Base-by-base conservation (phyloP, 2,888 invertebrate genomes). In the Marronus borbonicus region DNA sequence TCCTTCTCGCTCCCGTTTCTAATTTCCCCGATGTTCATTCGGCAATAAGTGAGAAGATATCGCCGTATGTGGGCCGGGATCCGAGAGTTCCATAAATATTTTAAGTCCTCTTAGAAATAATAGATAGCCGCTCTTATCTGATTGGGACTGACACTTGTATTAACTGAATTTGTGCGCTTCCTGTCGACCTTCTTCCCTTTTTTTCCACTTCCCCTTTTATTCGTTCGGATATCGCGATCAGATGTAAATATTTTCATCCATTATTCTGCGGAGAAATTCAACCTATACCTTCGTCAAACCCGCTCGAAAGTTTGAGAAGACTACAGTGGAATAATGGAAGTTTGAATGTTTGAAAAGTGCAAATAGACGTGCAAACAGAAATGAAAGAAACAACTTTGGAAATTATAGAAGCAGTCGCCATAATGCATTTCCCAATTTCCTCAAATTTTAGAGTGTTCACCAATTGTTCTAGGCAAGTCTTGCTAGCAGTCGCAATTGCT, bases 91-190 rank as follows among this genome's bases (percentile, higher is more conserved):
- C 66, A 66, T 66, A 66, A 66, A 66, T 66, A 66, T 66, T 66
- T 66, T 66, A 66, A 20, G 66, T 66, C 49, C 66, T 66, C 31
- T 66, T 66, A 66, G 66, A 66, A 66, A 66, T 66, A 66, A 66
- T 66, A 66, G 66, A 66, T 66, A 49, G 66, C 66, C 17, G 49
- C 44, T 44, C 66, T 66, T 66, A 66, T 66, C 66, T 49, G 66
- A 66, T 66, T 66, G 66, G 24, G 44, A 17, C 49, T 49, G 66
- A 66, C 66, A 66, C 66, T 66, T 66, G 66, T 66, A 66, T 66
- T 66, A 66, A 66, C 44, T 66, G 66, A 44, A 66, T 66, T 66
- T 44, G 44, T 44, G 66, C 44, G 66, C 44, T 49, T 20, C 49
- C 4, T 24, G 49, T 44, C 62, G 31, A 31, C 10, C 28, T 20